phyloP scores from a whole-genome alignment of 2,888 invertebrate species.

The Stenoptilia bipunctidactyla region DNA sequence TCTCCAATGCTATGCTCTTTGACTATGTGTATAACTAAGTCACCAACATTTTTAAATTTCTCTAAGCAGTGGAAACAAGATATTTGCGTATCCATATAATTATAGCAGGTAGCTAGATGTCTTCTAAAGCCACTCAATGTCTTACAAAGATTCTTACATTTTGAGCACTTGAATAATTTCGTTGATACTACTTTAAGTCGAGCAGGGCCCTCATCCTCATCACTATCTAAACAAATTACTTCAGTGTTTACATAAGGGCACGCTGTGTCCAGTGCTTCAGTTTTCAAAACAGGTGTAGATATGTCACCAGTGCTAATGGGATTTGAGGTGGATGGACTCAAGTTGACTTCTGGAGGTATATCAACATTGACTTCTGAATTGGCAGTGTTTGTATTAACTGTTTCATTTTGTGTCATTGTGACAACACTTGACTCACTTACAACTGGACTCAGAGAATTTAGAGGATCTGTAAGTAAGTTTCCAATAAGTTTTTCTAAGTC shows the following conservation, averaged over 20 bases:
- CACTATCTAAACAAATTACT: neutral
- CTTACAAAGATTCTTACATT: slow-evolving; percentile 24
- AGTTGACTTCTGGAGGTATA: slow-evolving; percentile 5
- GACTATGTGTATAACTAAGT: neutral
- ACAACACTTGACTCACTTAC: slow-evolving; percentile 1
- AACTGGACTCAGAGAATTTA: neutral
- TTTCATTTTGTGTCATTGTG: neutral
- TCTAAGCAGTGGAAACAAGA: slow-evolving; percentile 20
- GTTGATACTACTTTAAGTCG: neutral
- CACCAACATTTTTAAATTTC: slow-evolving; percentile 11
- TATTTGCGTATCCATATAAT: neutral
- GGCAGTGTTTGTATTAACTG: neutral
- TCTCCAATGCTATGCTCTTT: neutral
- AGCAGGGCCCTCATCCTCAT: neutral
- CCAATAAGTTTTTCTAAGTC: slow-evolving; percentile 51
- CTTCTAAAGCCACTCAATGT: slow-evolving; percentile 24
- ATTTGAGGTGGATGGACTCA: slow-evolving; percentile 6
- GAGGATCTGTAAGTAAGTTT: slow-evolving; percentile 6
- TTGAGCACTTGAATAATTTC: slow-evolving; percentile 30
- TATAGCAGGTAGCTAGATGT: slow-evolving; percentile 24
- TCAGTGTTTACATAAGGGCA: neutral
- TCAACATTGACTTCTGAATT: slow-evolving; percentile 1
- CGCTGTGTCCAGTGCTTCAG: slow-evolving; percentile 19
- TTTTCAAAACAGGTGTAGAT: slow-evolving; percentile 24
- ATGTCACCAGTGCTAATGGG: slow-evolving; percentile 7